These are phyloP conservation scores for Augiades crinisus DNA, from an alignment of 2,888 invertebrate species.

Conservation along the genomic window DNA sequence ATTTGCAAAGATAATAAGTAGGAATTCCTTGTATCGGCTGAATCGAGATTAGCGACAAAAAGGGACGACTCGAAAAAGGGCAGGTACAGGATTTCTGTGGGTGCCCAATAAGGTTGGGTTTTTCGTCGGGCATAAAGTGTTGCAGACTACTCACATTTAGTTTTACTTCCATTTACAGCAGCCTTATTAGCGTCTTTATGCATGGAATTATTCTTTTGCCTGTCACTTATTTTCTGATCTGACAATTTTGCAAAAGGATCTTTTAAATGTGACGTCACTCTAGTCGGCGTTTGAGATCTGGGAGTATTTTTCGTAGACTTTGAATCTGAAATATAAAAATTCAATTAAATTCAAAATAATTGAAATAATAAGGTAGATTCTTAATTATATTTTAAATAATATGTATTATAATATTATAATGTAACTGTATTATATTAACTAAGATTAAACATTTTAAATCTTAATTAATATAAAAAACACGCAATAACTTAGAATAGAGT, in stretches of 20 bases:
- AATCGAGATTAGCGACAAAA: no score
- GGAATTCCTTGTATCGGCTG: no score
- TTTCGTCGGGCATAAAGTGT: no score
- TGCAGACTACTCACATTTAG: constrained; percentile 7
- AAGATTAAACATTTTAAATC: no score
- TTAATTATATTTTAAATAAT: no score
- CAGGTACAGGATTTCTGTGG: background rate
- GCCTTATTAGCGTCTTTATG: background rate
- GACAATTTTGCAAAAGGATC: background rate
- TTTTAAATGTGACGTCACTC: background rate
- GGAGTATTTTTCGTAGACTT: constrained; percentile 1
- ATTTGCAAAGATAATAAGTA: no score
- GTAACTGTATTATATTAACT: no score
- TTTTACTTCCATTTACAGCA: background rate
- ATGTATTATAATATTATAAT: no score
- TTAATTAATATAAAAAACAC: no score
- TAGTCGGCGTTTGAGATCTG: constrained; percentile 7
- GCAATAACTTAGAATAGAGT: no score
- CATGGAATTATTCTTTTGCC: background rate
- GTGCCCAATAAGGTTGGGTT: no score
- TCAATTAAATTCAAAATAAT: background rate
- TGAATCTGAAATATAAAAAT: constrained; percentile 20
- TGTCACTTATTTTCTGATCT: background rate
- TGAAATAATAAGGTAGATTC: background rate
- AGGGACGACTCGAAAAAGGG: no score